phyloP scores from a whole-genome alignment of 2,797 vertebrate genomes.

The Mormyrops attenuatus region DNA sequence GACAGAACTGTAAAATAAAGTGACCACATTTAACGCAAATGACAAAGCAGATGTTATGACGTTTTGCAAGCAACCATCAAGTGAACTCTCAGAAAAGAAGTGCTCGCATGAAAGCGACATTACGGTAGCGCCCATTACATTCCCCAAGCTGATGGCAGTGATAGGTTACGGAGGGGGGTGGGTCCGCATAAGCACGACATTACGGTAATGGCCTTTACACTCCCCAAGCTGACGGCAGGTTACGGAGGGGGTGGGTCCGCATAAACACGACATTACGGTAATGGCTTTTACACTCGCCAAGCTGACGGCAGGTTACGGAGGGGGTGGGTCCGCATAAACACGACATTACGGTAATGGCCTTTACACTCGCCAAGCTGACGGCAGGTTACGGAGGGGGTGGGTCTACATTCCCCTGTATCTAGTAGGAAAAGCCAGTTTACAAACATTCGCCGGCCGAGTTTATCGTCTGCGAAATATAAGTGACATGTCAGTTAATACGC shows the following conservation, averaged over 20 bases:
- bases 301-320: background rate
- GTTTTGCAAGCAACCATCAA: background rate
- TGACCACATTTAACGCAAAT: background rate
- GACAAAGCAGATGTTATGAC: background rate
- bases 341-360: background rate
- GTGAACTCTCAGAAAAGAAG: background rate
- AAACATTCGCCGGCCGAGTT: background rate
- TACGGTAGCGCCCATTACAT: background rate
- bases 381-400: background rate
- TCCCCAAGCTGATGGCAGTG: background rate
- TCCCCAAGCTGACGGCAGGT: background rate
- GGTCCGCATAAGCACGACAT: background rate
- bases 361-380: background rate
- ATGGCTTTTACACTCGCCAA: background rate
- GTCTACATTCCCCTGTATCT: background rate
- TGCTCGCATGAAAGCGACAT: background rate
- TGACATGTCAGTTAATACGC: slow-evolving; percentile 69
- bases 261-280: background rate
- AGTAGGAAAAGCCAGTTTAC: background rate
- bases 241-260: too few relatives aligned
- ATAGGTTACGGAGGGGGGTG: background rate
- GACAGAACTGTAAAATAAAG: background rate
- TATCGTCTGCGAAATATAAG: background rate
- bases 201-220: background rate
- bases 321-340: background rate